Conservation (phyloP, 2,797 vertebrate genomes). For the Somateria mollissima region DNA sequence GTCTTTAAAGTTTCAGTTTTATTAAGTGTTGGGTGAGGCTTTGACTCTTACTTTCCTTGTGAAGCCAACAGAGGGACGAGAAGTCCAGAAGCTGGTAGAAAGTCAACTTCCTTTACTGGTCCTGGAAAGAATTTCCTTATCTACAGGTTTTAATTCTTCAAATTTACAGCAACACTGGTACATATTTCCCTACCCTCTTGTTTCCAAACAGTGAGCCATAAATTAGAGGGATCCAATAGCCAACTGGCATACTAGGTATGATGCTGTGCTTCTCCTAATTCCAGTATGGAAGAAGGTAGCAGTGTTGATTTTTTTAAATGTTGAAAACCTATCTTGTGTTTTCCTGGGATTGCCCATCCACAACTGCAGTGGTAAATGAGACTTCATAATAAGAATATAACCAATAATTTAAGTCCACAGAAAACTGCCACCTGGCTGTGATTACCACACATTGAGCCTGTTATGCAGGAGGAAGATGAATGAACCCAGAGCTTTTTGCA, state of each 20-base stretch:
- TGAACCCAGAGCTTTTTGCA: slow-evolving; percentile 14
- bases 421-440: slow-evolving; percentile 35
- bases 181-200: not conserved
- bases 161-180: not conserved
- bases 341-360: not conserved
- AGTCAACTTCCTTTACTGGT: slow-evolving; percentile 1
- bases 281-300: not conserved
- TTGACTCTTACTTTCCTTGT: not conserved
- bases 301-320: not conserved
- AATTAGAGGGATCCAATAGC: not conserved
- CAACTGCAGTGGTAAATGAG: not conserved
- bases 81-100: not conserved
- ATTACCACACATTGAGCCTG: slow-evolving; percentile 7
- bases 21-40: not conserved
- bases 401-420: not conserved
- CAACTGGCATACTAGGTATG: not conserved
- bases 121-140: slow-evolving; percentile 60
- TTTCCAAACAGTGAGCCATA: not conserved
- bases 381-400: not conserved
- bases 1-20: not conserved
- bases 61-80: slow-evolving; percentile 14
- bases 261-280: not conserved
- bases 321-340: not conserved
- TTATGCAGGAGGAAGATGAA: not conserved
- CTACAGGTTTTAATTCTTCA: slow-evolving; percentile 36